A percentile compares a stretch with the other conserved stretches of the same genome.
Conservation (phyloP, 2,797 vertebrate species). For the Protosalanx chinensis region DNA sequence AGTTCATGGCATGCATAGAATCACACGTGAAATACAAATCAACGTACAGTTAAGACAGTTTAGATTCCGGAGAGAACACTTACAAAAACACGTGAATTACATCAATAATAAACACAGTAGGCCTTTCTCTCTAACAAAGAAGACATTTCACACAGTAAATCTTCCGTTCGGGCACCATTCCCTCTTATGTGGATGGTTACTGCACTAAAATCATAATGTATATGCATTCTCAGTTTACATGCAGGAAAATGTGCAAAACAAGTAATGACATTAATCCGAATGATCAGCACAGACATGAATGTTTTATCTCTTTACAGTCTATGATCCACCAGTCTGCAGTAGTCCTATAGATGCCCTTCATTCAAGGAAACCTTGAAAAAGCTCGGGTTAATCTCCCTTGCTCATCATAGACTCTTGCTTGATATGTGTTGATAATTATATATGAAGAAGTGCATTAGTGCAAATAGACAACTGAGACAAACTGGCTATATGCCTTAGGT, state of each 20-base stretch:
- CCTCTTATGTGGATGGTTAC: constrained; percentile 7
- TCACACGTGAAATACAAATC: constrained; percentile 59
- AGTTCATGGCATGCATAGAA: constrained; percentile 73
- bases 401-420: constrained; percentile 51
- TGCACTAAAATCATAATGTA: constrained; percentile 16
- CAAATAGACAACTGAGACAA: constrained; percentile 54
- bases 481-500: constrained; percentile 31
- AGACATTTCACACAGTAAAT: constrained; percentile 1
- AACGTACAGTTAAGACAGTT: constrained; percentile 48
- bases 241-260: constrained; percentile 40
- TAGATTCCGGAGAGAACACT: constrained; percentile 15
- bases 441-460: constrained; percentile 47
- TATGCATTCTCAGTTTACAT: constrained; percentile 36
- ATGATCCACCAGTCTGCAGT: constrained; percentile 3
- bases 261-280: constrained; percentile 18
- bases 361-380: constrained; percentile 9
- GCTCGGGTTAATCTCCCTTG: constrained; percentile 10
- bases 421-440: constrained; percentile 38
- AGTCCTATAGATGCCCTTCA: constrained; percentile 19
- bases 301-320: constrained; percentile 4
- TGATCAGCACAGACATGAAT: constrained; percentile 21
- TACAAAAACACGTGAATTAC: constrained; percentile 31
- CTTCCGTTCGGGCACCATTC: constrained; percentile 6
- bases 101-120: constrained; percentile 25
- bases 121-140: constrained; percentile 4